Evolutionary conservation across 2,797 vertebrate genomes (phyloP), one percentile per base, ranked within the genome.

Genomic region (Poeciliopsis gracilis): DNA sequence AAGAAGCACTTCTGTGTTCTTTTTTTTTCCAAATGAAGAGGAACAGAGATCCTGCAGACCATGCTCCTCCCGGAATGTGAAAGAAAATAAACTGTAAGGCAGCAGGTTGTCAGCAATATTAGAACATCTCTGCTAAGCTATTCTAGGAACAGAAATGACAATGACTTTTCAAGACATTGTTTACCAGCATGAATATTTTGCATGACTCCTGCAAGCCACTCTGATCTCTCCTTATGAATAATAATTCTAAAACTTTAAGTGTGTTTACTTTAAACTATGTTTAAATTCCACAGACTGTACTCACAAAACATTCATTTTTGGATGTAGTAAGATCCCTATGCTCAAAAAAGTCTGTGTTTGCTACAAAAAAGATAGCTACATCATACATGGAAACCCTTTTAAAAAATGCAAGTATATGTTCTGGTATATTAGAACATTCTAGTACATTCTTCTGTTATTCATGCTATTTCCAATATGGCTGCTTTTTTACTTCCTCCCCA

Each of bases 151-250:
- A 72, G 80, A 80, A 75, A 78, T 80, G 91, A 90, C 86, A 93
- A 89, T 93, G 93, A 90, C 92, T 95, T 95, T 93, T 95, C 90
- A 91, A 94, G 91, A 94, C 90, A 91, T 94, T 93, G 93, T 96
- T 95, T 95, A 95, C 93, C 95, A 95, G 95, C 96, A 96, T 96
- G 95, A 95, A 90, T 93, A 95, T 94, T 95, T 89, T 95, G 96
- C 96, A 96, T 96, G 93, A 92, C 92, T 93, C 94, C 91, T 94
- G 93, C 93, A 94, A 95, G 94, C 91, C 95, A 94, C 90, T 90
- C 90, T 84, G 82, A 89, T 78, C 88, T 74, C 87, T 84, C 81
- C 82, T 70, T 70, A 82, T 82, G 82, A 94, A 90, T 82, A 88
- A 92, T 91, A 95, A 93, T 94, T 94, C 91, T 93, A 92, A 46